These are phyloP conservation scores for Aurelia aurita DNA, from an alignment of 30 jellyfish, hydroid and myxozoan genomes.

Conservation along the genomic window DNA sequence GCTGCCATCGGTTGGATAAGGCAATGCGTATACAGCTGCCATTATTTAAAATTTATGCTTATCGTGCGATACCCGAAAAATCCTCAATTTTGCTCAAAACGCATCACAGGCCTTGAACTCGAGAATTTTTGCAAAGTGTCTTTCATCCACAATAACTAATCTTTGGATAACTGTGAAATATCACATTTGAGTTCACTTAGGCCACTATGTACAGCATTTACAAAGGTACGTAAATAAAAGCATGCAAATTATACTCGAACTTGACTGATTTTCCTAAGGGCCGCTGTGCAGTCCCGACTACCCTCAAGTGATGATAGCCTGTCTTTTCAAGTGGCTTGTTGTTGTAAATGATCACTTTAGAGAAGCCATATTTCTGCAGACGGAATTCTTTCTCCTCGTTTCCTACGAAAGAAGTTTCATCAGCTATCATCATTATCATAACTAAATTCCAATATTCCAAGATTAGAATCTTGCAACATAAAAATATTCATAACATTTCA, in stretches of 20 bases:
- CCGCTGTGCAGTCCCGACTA: slow-evolving; percentile 54
- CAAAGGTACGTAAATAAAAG: slow-evolving; percentile 42
- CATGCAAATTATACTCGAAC: slow-evolving; percentile 58
- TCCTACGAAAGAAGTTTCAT: slow-evolving; percentile 30
- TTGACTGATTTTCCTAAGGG: slow-evolving; percentile 25
- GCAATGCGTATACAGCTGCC: too few species aligned
- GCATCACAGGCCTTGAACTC: too few species aligned
- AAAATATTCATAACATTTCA: too few species aligned
- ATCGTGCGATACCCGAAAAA: too few species aligned
- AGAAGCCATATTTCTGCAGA: slow-evolving; percentile 69
- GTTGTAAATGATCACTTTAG: slow-evolving; percentile 68
- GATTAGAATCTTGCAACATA: too few species aligned
- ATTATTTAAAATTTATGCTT: too few species aligned
- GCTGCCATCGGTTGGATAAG: too few species aligned
- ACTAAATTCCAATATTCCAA: too few species aligned
- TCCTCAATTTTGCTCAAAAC: too few species aligned
- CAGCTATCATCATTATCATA: too few species aligned
- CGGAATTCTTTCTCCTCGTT: slow-evolving; percentile 47
- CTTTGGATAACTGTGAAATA: neutral
- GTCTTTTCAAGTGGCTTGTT: slow-evolving; percentile 25
- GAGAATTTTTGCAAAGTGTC: too few species aligned
- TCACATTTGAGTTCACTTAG: neutral
- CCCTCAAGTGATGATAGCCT: slow-evolving; percentile 40
- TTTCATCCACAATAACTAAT: too few species aligned
- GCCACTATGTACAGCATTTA: neutral